Percentiles rank a stretch among this genome's conserved stretches.
phyloP scores from a whole-genome alignment of 37 sponge, comb jelly and placozoan species.

The Chondrilla cf. caribensis region DNA sequence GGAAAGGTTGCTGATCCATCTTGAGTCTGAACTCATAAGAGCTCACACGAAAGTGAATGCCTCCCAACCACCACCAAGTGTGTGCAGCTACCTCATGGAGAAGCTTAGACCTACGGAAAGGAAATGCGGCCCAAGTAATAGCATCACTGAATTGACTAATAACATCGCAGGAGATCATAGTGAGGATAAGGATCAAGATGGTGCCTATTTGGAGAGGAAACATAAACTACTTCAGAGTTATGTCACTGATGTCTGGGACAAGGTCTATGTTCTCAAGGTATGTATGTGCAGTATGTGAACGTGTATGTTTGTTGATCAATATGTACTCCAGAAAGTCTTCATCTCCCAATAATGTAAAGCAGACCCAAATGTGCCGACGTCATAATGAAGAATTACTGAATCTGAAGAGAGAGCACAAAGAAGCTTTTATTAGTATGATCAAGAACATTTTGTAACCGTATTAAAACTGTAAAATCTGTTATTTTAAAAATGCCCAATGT shows the following conservation, averaged over 20 bases:
- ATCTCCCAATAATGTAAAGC: not conserved
- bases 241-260: constrained; percentile 78
- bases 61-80: constrained; percentile 33
- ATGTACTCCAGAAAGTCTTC: too few species aligned
- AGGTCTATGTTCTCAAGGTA: constrained; percentile 35
- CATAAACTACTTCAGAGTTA: constrained; percentile 44
- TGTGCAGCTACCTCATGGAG: constrained; percentile 58
- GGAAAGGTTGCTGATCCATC: constrained; percentile 51
- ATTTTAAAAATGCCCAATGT: too few species aligned
- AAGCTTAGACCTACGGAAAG: constrained; percentile 4
- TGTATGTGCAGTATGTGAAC: too few species aligned
- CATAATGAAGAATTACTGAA: not conserved
- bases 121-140: not conserved
- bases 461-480: too few species aligned
- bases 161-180: not conserved
- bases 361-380: not conserved
- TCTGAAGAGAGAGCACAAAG: too few species aligned
- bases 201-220: not conserved
- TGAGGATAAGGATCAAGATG: not conserved
- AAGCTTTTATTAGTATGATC: too few species aligned
- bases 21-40: constrained; percentile 58
- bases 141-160: not conserved
- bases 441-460: too few species aligned
- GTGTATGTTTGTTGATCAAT: too few species aligned
- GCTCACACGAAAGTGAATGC: constrained; percentile 43